Base-by-base conservation (phyloP, 2,113 vertebrate species). In the Malurus alboscapulatus region DNA sequence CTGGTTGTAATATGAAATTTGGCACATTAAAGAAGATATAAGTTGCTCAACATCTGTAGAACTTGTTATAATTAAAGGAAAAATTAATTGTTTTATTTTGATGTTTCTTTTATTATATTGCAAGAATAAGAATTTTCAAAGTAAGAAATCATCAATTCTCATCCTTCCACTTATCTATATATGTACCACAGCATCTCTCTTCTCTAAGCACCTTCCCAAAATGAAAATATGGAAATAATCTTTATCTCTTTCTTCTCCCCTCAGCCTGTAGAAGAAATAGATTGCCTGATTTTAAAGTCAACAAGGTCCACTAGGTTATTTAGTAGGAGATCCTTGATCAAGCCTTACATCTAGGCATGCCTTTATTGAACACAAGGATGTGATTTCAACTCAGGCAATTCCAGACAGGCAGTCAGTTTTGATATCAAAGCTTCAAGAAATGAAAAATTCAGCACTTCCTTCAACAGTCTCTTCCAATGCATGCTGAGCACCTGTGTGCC, bases 1-100 rank as follows among this genome's bases (percentile, higher is more conserved):
- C 66, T 92, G 73, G 63, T 84, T 97, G 84, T 96, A 96, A 97
- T 94, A 93, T 94, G 88, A 97, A 96, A 96, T 94, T 4, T 59
- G 75, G 65, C 54, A 72, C 92, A 82, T 96, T 97, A 96, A 97
- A 97, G 86, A 96, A 93, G 92, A 90, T 95, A 83, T 97, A 95
- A 97, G 96, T 97, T 95, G 86, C 69, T 97, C 91, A 93, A 94
- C 93, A 97, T 82, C 89, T 96, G 92, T 94, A 96, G 90, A 93
- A 96, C 96, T 72, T 81, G 47, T 75, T 61, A 92, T 96, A 97
- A 96, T 96, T 97, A 97, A 96, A 96, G 54, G 54, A 51, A 84
- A 95, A 96, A 92, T 96, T 95, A 97, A 91, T 96, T 87, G 79
- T 62, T 91, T 94, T 95, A 94, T 96, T 97, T 96, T 95, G 93